Evolutionary conservation across 1,140 invertebrate genomes (phyloP).

Genomic region (Trichoplusia ni): DNA sequence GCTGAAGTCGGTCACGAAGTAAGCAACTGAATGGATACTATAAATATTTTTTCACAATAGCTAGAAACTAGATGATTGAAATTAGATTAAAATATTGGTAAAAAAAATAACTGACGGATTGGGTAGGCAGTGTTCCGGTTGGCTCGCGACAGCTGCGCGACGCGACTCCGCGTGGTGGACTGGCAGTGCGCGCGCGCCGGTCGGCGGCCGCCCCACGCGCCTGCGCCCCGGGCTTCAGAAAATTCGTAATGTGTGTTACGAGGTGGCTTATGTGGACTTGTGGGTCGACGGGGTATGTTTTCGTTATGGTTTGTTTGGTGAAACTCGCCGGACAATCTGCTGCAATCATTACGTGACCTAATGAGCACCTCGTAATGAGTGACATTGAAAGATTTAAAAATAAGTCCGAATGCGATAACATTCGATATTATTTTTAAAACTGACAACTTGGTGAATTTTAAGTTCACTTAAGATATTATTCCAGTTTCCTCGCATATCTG

Average conservation of each 20-base stretch:
- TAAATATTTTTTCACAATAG: conserved; percentile 4
- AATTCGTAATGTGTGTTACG: conserved; percentile 69
- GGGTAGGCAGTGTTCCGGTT: conserved; percentile 29
- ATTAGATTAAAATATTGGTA: too few relatives aligned
- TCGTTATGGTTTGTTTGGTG: conserved; percentile 33
- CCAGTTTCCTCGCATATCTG: too few relatives aligned
- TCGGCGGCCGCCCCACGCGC: conserved; percentile 47
- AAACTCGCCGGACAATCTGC: conserved; percentile 27
- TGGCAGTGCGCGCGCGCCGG: conserved; percentile 53
- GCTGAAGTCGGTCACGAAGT: conserved; percentile 15
- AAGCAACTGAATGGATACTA: not conserved
- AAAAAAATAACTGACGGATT: conserved; percentile 38
- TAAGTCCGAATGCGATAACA: too few relatives aligned
- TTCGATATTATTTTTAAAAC: too few relatives aligned
- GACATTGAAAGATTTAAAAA: conserved; percentile 7
- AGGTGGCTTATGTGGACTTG: conserved; percentile 63
- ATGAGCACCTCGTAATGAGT: not conserved
- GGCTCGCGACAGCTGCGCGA: conserved; percentile 60
- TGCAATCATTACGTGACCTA: not conserved
- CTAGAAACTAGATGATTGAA: too few relatives aligned
- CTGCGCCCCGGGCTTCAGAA: conserved; percentile 44
- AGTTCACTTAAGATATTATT: too few relatives aligned
- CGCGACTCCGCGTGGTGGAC: conserved; percentile 64
- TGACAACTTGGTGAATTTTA: too few relatives aligned
- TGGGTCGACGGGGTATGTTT: conserved; percentile 49